phyloP scores from a whole-genome alignment of 2,888 invertebrate species.

The Lobophora halterata region DNA sequence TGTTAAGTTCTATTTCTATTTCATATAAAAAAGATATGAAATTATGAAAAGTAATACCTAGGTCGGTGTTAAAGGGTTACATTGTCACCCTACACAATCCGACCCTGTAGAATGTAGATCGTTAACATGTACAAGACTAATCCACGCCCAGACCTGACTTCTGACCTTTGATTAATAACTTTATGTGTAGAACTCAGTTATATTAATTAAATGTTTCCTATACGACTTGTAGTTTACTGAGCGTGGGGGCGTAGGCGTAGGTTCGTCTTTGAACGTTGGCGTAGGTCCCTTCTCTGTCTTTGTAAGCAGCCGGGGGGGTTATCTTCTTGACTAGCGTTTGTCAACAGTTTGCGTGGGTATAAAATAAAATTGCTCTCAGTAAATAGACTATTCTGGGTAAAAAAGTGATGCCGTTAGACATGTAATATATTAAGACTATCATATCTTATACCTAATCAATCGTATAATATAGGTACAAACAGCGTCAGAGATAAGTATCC shows the following conservation, averaged over 20 bases:
- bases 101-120: constrained; percentile 34
- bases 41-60: no score
- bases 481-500: no score
- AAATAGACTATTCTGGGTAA: no score
- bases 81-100: constrained; percentile 33
- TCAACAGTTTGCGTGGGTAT: no score
- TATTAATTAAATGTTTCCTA: constrained; percentile 46
- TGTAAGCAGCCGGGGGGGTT: constrained; percentile 6
- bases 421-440: no score
- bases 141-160: constrained; percentile 44
- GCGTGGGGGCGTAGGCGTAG: neutral
- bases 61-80: neutral
- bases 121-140: constrained; percentile 52
- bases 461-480: no score
- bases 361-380: no score
- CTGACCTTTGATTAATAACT: constrained; percentile 55
- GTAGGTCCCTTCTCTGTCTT: constrained; percentile 10
- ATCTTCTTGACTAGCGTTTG: neutral
- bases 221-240: constrained; percentile 32
- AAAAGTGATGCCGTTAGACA: no score
- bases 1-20: neutral
- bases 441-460: no score
- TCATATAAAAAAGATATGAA: neutral
- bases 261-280: constrained; percentile 1
- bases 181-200: constrained; percentile 42